phyloP scores from a whole-genome alignment of 2,888 invertebrate genomes.

The Trissolcus brochymenae region DNA sequence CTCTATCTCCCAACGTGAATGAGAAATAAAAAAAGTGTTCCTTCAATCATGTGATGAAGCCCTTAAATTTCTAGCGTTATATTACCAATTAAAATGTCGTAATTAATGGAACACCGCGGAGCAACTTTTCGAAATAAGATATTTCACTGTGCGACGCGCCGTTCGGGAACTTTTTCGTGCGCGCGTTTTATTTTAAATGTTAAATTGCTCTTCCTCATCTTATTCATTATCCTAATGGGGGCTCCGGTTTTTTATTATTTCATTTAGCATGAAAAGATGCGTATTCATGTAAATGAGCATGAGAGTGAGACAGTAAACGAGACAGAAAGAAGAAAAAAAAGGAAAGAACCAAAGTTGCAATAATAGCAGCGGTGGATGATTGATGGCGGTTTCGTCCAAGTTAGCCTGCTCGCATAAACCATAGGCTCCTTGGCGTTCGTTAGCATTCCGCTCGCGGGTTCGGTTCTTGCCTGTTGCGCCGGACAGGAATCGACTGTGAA shows the following conservation, averaged over 20 bases:
- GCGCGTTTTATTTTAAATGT: constrained; percentile 32
- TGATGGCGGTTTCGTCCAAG: constrained; percentile 51
- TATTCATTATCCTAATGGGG: constrained; percentile 55
- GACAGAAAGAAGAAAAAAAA: constrained; percentile 12
- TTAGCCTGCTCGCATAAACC: constrained; percentile 41
- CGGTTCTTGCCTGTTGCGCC: constrained; percentile 49
- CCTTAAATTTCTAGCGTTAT: no score
- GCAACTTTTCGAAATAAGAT: constrained; percentile 6
- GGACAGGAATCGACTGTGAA: constrained; percentile 47
- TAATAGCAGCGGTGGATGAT: constrained; percentile 48
- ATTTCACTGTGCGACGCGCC: neutral
- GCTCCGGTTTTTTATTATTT: constrained; percentile 43
- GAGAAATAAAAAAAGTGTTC: neutral
- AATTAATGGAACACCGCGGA: no score
- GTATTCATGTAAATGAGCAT: constrained; percentile 55
- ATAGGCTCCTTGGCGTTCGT: constrained; percentile 31
- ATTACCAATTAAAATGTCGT: no score
- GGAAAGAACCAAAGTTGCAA: constrained; percentile 44
- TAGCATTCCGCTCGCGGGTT: constrained; percentile 36
- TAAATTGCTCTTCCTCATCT: constrained; percentile 33
- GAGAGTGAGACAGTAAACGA: neutral
- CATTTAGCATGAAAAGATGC: constrained; percentile 50
- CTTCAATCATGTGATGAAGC: no score
- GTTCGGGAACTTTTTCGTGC: neutral
- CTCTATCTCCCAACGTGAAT: no score